Percentiles rank a stretch among this genome's conserved stretches.
These are phyloP conservation scores for Heterochromis multidens DNA, from an alignment of 2,113 vertebrate genomes.

Conservation along the genomic window DNA sequence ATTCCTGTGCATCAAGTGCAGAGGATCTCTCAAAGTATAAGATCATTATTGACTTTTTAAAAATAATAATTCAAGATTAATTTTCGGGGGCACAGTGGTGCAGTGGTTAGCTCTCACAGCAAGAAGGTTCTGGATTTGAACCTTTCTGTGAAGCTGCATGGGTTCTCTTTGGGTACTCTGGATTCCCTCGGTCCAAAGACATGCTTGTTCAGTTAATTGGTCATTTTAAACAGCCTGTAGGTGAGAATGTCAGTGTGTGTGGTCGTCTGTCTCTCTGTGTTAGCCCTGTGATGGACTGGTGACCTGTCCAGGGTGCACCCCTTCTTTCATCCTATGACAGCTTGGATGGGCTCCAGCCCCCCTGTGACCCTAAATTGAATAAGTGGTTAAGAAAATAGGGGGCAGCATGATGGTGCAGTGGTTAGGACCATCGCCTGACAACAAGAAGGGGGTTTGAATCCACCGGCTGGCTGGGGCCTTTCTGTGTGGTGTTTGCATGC, in stretches of 20 bases:
- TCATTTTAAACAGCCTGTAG: not conserved
- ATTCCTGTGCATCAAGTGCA: slow-evolving; percentile 76
- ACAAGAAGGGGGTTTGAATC: not conserved
- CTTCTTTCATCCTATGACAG: not conserved
- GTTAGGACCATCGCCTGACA: not conserved
- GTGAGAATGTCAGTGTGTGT: not conserved
- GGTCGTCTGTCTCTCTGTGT: not conserved
- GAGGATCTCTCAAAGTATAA: slow-evolving; percentile 45
- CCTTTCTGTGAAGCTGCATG: not conserved
- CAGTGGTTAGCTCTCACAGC: too few relatives aligned
- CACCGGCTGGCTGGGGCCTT: not conserved
- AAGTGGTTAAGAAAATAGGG: not conserved
- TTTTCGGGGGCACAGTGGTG: not conserved
- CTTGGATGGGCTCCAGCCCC: not conserved
- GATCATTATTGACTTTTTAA: not conserved
- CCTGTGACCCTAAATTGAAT: not conserved
- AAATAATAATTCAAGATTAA: not conserved
- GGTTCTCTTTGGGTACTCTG: not conserved
- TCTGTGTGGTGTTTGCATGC: not conserved
- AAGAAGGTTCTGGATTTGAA: not conserved
- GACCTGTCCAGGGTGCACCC: not conserved
- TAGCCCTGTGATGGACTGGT: not conserved
- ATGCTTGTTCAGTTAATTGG: not conserved
- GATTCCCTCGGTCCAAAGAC: not conserved
- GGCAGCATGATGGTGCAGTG: not conserved